phyloP scores from a whole-genome alignment of 2,888 invertebrate genomes.

The Lymantria monacha region DNA sequence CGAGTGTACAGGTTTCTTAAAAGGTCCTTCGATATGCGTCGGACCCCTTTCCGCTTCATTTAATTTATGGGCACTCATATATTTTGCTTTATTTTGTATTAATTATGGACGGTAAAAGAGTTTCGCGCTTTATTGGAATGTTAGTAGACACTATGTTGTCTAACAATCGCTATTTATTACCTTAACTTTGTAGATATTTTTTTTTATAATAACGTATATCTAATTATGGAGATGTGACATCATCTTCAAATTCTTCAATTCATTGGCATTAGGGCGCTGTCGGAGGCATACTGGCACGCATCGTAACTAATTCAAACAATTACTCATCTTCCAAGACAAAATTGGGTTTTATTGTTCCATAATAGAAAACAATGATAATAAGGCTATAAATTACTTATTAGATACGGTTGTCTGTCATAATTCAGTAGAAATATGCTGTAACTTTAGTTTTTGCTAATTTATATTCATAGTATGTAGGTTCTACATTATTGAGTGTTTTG shows the following conservation, averaged over 20 bases:
- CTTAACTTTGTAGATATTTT: no score
- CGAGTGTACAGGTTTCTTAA: constrained; percentile 79
- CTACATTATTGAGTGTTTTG: constrained; percentile 54
- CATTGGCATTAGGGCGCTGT: constrained; percentile 16
- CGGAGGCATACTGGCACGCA: constrained; percentile 26
- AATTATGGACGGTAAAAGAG: constrained; percentile 68
- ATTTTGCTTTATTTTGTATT: constrained; percentile 70
- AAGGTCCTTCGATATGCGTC: constrained; percentile 77
- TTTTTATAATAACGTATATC: no score
- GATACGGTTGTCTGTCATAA: constrained; percentile 60
- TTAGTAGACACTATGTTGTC: constrained; percentile 2
- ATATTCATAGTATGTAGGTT: constrained; percentile 64
- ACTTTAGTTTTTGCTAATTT: constrained; percentile 60
- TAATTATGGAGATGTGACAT: constrained; percentile 18
- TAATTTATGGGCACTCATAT: constrained; percentile 71
- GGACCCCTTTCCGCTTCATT: constrained; percentile 74
- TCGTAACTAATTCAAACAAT: constrained; percentile 52
- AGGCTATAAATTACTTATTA: constrained; percentile 62
- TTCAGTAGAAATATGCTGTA: constrained; percentile 38
- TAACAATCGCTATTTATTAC: constrained; percentile 1
- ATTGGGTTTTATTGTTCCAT: constrained; percentile 55
- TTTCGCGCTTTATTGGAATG: constrained; percentile 51
- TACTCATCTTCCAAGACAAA: constrained; percentile 47
- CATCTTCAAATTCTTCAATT: constrained; percentile 22
- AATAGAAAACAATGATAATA: constrained; percentile 67